phyloP scores from a whole-genome alignment of 2,888 invertebrate species.

The Nemotelus nigrinus region DNA sequence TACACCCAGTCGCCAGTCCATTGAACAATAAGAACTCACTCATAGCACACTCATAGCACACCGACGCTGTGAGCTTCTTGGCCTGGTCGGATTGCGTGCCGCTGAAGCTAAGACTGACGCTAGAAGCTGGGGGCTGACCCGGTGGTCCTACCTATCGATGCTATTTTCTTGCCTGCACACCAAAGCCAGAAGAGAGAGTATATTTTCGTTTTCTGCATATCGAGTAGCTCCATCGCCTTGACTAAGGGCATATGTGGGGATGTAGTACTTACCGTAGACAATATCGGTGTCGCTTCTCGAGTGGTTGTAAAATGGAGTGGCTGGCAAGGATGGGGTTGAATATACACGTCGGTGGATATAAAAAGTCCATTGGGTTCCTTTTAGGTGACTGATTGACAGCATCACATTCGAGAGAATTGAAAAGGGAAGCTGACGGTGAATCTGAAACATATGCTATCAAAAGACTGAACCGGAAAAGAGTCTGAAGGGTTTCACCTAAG shows the following conservation, averaged over 20 bases:
- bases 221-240: neutral
- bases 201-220: neutral
- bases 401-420: neutral
- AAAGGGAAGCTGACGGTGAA: conserved; percentile 23
- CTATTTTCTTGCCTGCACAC: conserved; percentile 3
- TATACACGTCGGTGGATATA: neutral
- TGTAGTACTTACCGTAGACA: neutral
- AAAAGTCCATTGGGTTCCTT: conserved; percentile 21
- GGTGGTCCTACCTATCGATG: conserved; percentile 11
- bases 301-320: conserved; percentile 3
- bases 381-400: conserved; percentile 26
- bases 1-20: conserved; percentile 35
- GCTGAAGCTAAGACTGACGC: neutral
- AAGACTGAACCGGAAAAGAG: conserved; percentile 15
- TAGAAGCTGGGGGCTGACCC: conserved; percentile 1
- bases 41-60: neutral
- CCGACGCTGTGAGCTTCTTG: neutral
- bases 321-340: neutral
- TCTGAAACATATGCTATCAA: conserved; percentile 33
- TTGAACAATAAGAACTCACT: conserved; percentile 21
- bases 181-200: neutral
- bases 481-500: conserved; percentile 27
- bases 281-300: neutral
- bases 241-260: neutral
- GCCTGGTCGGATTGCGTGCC: neutral